phyloP scores from a whole-genome alignment of 2,888 invertebrate genomes.

The Napeogenes sylphis region DNA sequence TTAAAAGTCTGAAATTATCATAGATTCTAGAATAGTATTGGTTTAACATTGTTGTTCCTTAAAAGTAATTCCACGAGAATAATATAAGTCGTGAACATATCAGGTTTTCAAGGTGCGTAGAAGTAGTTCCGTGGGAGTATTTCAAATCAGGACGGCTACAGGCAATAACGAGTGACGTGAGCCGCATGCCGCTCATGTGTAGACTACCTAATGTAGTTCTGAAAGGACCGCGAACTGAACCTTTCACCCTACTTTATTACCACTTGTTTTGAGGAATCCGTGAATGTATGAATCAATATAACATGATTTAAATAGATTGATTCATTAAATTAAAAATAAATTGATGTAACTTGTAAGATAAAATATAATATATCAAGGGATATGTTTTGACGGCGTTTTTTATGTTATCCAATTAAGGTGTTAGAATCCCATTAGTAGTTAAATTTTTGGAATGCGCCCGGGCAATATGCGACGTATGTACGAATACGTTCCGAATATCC shows the following conservation, averaged over 20 bases:
- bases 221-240: constrained; percentile 52
- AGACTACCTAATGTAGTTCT: constrained; percentile 65
- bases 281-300: not conserved
- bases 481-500: constrained; percentile 47
- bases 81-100: too few species aligned
- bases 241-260: constrained; percentile 60
- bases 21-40: too few species aligned
- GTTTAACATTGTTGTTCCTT: too few species aligned
- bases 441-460: constrained; percentile 50
- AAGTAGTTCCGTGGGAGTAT: constrained; percentile 77
- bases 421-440: constrained; percentile 67
- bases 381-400: too few species aligned
- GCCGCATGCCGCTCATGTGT: constrained; percentile 57
- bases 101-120: too few species aligned
- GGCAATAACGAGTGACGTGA: constrained; percentile 73
- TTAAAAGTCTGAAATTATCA: too few species aligned
- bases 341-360: not conserved
- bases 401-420: constrained; percentile 14
- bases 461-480: constrained; percentile 59
- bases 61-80: too few species aligned
- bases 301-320: too few species aligned
- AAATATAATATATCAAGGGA: not conserved
- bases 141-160: constrained; percentile 73
- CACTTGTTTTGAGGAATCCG: constrained; percentile 50
- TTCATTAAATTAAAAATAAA: too few species aligned